Conservation (phyloP, 2,888 invertebrate species). For the Ashinkailepas kermadecensis region DNA sequence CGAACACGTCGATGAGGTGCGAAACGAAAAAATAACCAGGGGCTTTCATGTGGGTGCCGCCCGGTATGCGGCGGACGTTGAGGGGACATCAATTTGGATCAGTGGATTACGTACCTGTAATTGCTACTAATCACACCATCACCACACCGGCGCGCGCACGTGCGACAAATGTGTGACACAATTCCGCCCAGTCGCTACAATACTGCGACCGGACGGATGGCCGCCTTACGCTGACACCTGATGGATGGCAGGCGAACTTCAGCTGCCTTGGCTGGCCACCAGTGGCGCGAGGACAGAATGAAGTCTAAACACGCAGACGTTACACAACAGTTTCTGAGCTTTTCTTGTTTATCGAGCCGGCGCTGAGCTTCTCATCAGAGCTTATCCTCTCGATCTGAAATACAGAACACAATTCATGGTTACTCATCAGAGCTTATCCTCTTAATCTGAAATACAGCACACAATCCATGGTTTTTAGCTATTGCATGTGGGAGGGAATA, state of each 20-base stretch:
- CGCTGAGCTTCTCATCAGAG: background rate
- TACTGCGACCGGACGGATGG: background rate
- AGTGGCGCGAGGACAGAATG: background rate
- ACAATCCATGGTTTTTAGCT: no score
- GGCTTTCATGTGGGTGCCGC: no score
- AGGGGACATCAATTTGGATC: no score
- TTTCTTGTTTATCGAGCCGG: background rate
- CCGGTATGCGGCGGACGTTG: no score
- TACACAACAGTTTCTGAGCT: slow-evolving; percentile 15
- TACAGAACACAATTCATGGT: background rate
- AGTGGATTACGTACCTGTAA: no score
- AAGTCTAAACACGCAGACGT: background rate
- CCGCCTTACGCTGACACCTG: background rate
- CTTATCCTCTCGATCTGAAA: slow-evolving; percentile 21
- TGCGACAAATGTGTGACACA: no score
- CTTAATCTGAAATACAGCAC: background rate
- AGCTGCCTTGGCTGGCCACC: background rate
- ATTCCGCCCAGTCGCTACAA: no score
- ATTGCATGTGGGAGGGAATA: background rate
- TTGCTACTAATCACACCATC: no score
- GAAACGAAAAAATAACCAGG: no score
- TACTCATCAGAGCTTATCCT: slow-evolving; percentile 13
- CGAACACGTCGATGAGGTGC: no score
- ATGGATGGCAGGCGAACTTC: background rate
- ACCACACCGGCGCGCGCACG: no score